Evolutionary conservation across 2,888 invertebrate species (phyloP).

Genomic region (Scaptomyza cyrtandrae): DNA sequence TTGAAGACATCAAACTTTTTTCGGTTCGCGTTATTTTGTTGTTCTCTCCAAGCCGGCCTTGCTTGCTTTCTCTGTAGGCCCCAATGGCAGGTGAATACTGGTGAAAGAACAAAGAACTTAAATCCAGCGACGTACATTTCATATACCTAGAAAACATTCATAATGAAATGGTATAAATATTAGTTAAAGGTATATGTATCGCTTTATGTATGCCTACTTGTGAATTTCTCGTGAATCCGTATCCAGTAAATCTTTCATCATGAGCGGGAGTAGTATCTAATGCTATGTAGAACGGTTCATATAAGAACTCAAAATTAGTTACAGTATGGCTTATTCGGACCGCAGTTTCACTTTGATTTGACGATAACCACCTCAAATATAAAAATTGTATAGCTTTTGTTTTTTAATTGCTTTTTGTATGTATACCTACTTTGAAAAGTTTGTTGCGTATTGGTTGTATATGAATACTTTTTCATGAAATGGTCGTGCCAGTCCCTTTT

Average conservation of each 20-base stretch:
- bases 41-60: conserved; percentile 93
- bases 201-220: conserved; percentile 87
- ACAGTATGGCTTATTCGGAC: conserved; percentile 93
- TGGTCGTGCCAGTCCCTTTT: conserved; percentile 92
- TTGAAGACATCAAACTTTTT: conserved; percentile 93
- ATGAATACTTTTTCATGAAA: conserved; percentile 96
- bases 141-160: conserved; percentile 89
- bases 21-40: conserved; percentile 93
- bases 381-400: background rate
- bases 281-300: conserved; percentile 96
- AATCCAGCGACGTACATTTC: conserved; percentile 96
- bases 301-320: conserved; percentile 92
- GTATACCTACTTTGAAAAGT: conserved; percentile 90
- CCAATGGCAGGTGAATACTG: conserved; percentile 96
- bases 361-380: conserved; percentile 69
- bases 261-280: conserved; percentile 92
- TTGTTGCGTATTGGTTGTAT: conserved; percentile 96
- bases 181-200: background rate
- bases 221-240: conserved; percentile 96
- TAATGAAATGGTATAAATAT: background rate
- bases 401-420: background rate
- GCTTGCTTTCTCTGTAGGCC: conserved; percentile 92
- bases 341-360: conserved; percentile 83
- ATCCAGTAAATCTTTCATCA: conserved; percentile 95
- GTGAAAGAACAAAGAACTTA: conserved; percentile 94